A percentile compares a stretch with the other conserved stretches of the same genome.
Conservation (phyloP, 2,113 vertebrate species). For the Andinoacara biseriatus region DNA sequence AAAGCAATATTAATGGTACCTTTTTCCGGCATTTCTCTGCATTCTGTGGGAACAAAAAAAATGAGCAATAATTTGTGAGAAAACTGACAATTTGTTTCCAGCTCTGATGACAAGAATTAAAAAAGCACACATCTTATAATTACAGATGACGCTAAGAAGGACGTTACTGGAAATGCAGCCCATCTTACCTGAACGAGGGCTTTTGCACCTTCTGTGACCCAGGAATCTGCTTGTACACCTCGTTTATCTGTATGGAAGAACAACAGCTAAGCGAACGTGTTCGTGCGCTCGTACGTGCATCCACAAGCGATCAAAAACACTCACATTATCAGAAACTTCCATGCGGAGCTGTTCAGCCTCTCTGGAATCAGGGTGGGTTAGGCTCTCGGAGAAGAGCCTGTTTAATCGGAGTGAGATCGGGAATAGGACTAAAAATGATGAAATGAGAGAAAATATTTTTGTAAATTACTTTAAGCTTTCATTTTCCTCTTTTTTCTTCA, state of each 20-base stretch:
- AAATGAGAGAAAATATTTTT: background rate
- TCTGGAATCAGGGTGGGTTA: slow-evolving; percentile 81
- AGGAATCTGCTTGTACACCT: slow-evolving; percentile 86
- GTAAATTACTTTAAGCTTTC: background rate
- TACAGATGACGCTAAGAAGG: background rate
- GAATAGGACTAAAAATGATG: slow-evolving; percentile 82
- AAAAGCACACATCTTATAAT: background rate
- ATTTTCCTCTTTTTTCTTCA: background rate
- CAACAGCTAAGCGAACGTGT: slow-evolving; percentile 37
- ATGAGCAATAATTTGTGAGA: background rate
- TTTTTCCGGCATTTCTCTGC: slow-evolving; percentile 96
- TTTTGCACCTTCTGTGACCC: slow-evolving; percentile 88
- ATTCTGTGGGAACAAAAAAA: slow-evolving; percentile 76
- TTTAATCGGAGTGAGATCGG: slow-evolving; percentile 90
- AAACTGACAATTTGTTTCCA: background rate
- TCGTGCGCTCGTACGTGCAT: background rate
- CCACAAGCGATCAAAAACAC: slow-evolving; percentile 44
- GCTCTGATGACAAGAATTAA: background rate
- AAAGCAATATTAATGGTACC: slow-evolving; percentile 75
- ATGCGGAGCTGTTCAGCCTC: slow-evolving; percentile 87
- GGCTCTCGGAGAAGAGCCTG: slow-evolving; percentile 86
- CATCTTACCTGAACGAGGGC: slow-evolving; percentile 91
- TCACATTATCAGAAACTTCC: slow-evolving; percentile 91
- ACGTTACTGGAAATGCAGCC: background rate
- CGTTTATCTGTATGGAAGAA: slow-evolving; percentile 83